These are phyloP conservation scores for Octopus bimaculoides DNA, from an alignment of 1,140 invertebrate species.

Conservation along the genomic window DNA sequence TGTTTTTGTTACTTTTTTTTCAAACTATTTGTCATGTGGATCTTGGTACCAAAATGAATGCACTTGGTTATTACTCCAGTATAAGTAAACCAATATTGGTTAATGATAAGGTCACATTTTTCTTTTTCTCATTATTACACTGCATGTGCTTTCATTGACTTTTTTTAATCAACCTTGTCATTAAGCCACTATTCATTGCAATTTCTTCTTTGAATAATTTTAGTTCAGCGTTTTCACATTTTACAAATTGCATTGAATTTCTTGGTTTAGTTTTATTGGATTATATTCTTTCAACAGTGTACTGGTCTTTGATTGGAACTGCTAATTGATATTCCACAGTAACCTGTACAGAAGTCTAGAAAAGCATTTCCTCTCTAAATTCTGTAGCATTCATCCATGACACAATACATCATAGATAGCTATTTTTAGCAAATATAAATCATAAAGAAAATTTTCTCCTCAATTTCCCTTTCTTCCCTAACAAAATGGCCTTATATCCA, in stretches of 20 bases:
- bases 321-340: neutral
- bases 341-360: neutral
- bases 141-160: no score
- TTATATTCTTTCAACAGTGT: neutral
- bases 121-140: no score
- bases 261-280: neutral
- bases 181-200: no score
- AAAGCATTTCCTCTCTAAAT: neutral
- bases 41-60: no score
- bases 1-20: no score
- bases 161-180: no score
- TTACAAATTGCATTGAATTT: neutral
- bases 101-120: no score
- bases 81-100: no score
- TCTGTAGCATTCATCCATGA: conserved; percentile 5
- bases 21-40: no score
- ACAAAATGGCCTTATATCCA: neutral
- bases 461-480: neutral
- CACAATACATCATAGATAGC: neutral
- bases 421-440: neutral
- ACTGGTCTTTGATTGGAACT: neutral
- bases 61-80: no score
- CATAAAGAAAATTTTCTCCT: neutral
- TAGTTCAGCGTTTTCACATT: neutral
- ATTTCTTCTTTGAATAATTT: no score